phyloP scores from a whole-genome alignment of 2,113 vertebrate genomes.

The Sakesphorus luctuosus region DNA sequence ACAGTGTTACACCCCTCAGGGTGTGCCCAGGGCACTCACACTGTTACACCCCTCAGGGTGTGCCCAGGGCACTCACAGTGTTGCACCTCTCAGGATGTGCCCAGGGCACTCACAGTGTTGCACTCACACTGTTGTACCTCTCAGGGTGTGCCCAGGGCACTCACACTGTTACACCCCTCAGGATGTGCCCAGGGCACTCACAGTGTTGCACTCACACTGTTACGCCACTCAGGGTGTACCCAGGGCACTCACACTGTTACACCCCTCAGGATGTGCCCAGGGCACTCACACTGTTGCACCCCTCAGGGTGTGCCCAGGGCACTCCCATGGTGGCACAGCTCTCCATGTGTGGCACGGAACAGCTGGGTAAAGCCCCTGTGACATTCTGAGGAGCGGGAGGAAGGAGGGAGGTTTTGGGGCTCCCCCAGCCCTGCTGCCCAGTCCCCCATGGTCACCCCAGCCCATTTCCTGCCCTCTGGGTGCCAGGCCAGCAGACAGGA shows the following conservation, averaged over 20 bases:
- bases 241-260: too few relatives aligned
- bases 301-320: neutral
- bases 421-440: neutral
- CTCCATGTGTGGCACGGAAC: neutral
- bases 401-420: neutral
- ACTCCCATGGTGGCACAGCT: neutral
- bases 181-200: too few relatives aligned
- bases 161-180: too few relatives aligned
- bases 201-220: too few relatives aligned
- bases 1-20: neutral
- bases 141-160: too few relatives aligned
- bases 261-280: too few relatives aligned
- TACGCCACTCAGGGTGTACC: too few relatives aligned
- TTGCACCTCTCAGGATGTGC: neutral
- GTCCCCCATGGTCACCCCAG: neutral
- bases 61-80: neutral
- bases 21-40: too few relatives aligned
- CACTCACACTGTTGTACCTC: too few relatives aligned
- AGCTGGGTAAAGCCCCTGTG: neutral
- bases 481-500: neutral
- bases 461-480: neutral
- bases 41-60: neutral
- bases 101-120: neutral
- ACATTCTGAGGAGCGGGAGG: neutral
- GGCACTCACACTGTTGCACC: too few relatives aligned